Base-by-base conservation (phyloP, 2,888 invertebrate species). In the Nomada fabriciana region DNA sequence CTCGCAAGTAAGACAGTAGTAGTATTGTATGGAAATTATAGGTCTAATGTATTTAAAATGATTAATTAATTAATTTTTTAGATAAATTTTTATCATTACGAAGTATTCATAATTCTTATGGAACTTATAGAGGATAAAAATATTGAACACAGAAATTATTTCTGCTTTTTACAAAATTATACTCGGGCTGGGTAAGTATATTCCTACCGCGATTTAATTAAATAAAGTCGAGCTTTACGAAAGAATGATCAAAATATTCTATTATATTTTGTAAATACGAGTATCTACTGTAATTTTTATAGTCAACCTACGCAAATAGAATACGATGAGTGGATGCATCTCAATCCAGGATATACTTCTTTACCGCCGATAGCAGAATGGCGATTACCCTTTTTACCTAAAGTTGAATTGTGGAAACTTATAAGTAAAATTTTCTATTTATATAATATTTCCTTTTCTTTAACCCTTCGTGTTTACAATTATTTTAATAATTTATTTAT, bases 11-110 rank as follows among this genome's bases (percentile, higher is more conserved):
- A 79, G 73, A 47, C n/a, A 36, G 20, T 61, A 42, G 9, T 29
- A 10, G 1, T 42, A 52, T 23, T 47, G n/a, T 25, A 53, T 3
- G n/a, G 53, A 15, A 23, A 11, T 68, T 53, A 55, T 42, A 50
- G 2, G 50, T 42, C 2, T 42, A 67, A 61, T 60, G 23, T 47
- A 5, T 60, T 60, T 43, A 43, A 20, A 25, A 73, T 18, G 42
- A 11, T 57, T 3, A 18, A 52, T 59, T 23, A 20, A 74, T 36
- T 69, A n/a, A 36, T 36, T 36, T 78, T 63, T 87, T 20, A 94
- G 94, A 91, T 95, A 0, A 95, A 95, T 89, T 94, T 94, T 82
- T 95, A 95, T 88, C 92, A 95, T 83, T 95, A 95, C 80, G 95
- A 95, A 92, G 94, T 95, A 5, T 95, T 94, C 83, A 88, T 94